Evolutionary conservation across 2,797 vertebrate genomes (phyloP).

Genomic region (Cyclura pinguis): DNA sequence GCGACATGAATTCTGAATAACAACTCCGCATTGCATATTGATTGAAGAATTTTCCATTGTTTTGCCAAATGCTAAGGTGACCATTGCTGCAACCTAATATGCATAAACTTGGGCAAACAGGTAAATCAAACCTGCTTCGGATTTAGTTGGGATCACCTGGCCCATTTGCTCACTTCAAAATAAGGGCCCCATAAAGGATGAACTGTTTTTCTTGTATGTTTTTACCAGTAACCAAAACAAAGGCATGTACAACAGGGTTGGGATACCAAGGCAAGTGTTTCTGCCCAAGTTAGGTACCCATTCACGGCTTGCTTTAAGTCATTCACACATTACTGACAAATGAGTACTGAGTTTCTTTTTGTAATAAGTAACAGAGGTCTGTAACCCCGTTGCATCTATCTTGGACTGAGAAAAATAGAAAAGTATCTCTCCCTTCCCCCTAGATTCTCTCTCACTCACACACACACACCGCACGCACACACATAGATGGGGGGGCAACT

Average conservation of each 20-base stretch:
- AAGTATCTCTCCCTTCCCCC: too few relatives aligned
- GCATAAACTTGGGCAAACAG: not conserved
- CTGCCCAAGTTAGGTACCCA: not conserved
- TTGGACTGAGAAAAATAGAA: too few relatives aligned
- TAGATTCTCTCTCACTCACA: too few relatives aligned
- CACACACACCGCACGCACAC: too few relatives aligned
- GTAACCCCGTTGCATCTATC: too few relatives aligned
- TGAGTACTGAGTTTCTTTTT: not conserved
- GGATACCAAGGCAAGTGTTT: not conserved
- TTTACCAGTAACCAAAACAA: not conserved
- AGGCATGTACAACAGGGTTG: not conserved
- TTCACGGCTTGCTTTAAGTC: not conserved
- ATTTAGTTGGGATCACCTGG: not conserved
- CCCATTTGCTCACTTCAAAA: not conserved
- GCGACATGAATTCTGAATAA: slow-evolving; percentile 35
- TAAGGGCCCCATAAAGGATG: not conserved
- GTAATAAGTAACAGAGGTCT: not conserved
- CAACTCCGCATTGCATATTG: slow-evolving; percentile 14
- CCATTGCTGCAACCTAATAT: not conserved
- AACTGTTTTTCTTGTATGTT: not conserved
- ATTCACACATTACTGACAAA: not conserved
- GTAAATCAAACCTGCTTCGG: not conserved
- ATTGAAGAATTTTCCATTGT: not conserved
- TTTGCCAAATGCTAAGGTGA: not conserved
- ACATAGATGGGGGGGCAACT: not conserved